A percentile compares a stretch with the other conserved stretches of the same genome.
Evolutionary conservation across 2,888 invertebrate genomes (phyloP).

Genomic region (Resseliella maxima): DNA sequence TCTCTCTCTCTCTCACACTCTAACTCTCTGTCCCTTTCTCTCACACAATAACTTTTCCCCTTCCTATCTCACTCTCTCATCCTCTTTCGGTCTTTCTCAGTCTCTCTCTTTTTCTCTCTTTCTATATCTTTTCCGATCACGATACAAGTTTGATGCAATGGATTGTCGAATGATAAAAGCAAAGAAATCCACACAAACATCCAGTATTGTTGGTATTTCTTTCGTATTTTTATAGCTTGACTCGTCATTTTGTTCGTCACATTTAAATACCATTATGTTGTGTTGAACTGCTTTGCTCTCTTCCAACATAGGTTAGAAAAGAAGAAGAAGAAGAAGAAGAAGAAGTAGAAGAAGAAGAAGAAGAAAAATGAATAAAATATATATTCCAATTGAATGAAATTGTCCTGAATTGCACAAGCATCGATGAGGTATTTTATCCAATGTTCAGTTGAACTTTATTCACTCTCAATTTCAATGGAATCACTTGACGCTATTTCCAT

Average conservation of each 20-base stretch:
- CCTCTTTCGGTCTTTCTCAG: no score
- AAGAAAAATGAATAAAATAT: constrained; percentile 27
- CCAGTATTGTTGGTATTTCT: background rate
- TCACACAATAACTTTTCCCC: no score
- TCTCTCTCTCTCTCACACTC: no score
- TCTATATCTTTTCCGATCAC: no score
- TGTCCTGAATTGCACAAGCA: background rate
- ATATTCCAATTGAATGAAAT: constrained; percentile 43
- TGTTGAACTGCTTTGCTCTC: background rate
- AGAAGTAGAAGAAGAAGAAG: background rate
- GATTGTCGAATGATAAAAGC: background rate
- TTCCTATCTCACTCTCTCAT: no score
- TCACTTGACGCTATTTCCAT: background rate
- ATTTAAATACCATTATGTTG: constrained; percentile 42
- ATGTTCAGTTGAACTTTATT: constrained; percentile 19
- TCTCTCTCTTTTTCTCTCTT: no score
- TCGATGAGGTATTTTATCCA: constrained; percentile 19
- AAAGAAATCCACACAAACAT: background rate
- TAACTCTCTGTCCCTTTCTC: background rate
- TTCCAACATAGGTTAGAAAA: no score
- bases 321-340: background rate
- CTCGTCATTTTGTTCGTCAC: constrained; percentile 31
- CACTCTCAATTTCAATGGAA: constrained; percentile 41
- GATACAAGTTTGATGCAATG: background rate
- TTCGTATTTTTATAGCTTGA: background rate